These are phyloP conservation scores for Drosophila setosimentum DNA, from an alignment of 2,888 invertebrate species.

Conservation along the genomic window DNA sequence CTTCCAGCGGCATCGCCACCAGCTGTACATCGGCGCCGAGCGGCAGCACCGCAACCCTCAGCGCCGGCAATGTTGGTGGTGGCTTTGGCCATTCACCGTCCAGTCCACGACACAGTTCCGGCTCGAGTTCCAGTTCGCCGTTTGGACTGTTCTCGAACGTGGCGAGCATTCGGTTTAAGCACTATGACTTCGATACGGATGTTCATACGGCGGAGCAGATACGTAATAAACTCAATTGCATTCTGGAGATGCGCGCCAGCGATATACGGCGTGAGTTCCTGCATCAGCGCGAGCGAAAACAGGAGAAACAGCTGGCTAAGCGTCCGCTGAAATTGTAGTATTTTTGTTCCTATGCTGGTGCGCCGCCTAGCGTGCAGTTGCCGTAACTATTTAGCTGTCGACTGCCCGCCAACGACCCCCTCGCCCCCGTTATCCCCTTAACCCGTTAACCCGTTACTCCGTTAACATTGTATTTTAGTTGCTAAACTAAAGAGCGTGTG, in stretches of 20 bases:
- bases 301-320: conserved; percentile 79
- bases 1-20: conserved; percentile 71
- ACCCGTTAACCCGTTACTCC: conserved; percentile 29
- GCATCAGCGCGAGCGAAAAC: conserved; percentile 88
- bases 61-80: conserved; percentile 17
- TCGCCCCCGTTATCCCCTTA: conserved; percentile 17
- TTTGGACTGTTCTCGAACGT: conserved; percentile 56
- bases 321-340: conserved; percentile 83
- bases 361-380: conserved; percentile 58
- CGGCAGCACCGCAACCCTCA: conserved; percentile 51
- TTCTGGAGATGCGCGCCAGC: conserved; percentile 93
- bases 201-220: conserved; percentile 91
- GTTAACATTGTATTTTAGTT: conserved; percentile 72
- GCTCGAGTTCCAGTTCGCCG: conserved; percentile 51
- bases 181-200: conserved; percentile 95
- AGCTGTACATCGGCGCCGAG: conserved; percentile 66
- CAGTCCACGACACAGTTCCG: conserved; percentile 77
- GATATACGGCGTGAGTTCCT: conserved; percentile 93
- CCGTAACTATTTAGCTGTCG: conserved; percentile 33
- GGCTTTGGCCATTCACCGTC: conserved; percentile 67
- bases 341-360: conserved; percentile 69
- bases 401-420: conserved; percentile 19
- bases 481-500: conserved; percentile 76
- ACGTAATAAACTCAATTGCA: conserved; percentile 94
- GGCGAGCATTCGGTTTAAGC: conserved; percentile 88